These are phyloP conservation scores for Glaucomys volans DNA, from an alignment of 2,113 vertebrate genomes.

Conservation along the genomic window DNA sequence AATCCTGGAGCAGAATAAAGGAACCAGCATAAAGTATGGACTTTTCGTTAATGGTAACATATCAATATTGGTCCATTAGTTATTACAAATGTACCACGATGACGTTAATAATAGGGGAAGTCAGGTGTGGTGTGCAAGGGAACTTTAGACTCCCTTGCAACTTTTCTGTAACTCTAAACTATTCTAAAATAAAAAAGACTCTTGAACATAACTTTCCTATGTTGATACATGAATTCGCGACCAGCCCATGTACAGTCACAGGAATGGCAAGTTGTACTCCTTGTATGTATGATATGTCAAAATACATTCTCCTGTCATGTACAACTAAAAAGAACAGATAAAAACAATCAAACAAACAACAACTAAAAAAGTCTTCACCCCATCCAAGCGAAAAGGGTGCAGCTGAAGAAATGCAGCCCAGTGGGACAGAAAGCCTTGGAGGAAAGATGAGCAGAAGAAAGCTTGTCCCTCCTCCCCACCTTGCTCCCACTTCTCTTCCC, in stretches of 20 bases:
- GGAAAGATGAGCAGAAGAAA: background rate
- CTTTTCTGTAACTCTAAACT: background rate
- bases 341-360: no score
- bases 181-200: background rate
- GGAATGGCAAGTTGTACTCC: no score
- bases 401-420: background rate
- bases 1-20: background rate
- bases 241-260: no score
- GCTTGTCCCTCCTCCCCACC: background rate
- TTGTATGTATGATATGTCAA: no score
- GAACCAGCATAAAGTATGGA: background rate
- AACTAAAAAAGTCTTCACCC: no score
- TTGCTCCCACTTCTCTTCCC: background rate
- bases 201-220: no score
- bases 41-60: rapidly evolving
- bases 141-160: background rate
- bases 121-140: rapidly evolving
- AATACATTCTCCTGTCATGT: no score
- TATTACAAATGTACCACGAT: background rate
- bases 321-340: no score
- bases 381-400: background rate
- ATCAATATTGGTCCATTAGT: rapidly evolving
- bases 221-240: no score
- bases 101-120: background rate
- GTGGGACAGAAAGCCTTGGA: background rate